Percentiles rank a stretch among this genome's conserved stretches.
These are phyloP conservation scores for Pachyramphus minor DNA, from an alignment of 2,113 vertebrate species.

Conservation along the genomic window DNA sequence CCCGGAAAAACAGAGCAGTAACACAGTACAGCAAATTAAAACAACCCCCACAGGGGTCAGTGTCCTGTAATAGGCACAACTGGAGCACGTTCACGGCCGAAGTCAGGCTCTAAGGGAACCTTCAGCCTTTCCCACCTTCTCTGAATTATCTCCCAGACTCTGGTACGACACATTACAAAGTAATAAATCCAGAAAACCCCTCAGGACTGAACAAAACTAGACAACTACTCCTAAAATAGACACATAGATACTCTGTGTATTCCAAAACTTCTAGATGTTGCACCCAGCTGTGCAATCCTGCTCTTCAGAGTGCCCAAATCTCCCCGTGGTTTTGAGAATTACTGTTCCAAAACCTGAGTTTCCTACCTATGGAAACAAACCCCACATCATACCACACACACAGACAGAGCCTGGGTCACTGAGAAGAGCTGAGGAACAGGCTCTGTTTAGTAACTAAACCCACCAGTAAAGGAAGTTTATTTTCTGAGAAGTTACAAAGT, in stretches of 20 bases:
- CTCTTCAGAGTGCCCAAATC: accelerated
- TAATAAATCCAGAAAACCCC: accelerated
- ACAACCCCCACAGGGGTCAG: no score
- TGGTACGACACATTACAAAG: no score
- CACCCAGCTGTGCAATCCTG: background rate
- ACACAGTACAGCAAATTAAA: background rate
- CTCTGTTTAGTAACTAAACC: background rate
- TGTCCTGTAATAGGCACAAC: accelerated
- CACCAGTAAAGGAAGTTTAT: background rate
- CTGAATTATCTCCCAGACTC: background rate
- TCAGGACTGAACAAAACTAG: background rate
- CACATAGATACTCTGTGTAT: accelerated
- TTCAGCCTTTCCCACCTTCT: background rate
- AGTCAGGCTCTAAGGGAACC: background rate
- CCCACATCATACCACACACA: accelerated
- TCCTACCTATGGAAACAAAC: background rate
- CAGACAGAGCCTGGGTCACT: background rate
- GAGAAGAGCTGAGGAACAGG: background rate
- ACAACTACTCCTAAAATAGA: background rate
- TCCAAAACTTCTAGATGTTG: background rate
- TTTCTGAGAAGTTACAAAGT: background rate
- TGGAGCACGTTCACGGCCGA: accelerated
- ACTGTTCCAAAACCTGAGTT: accelerated
- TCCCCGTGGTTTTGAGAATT: accelerated
- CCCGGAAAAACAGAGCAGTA: background rate